phyloP scores from a whole-genome alignment of 1,140 invertebrate species.

The Marisa cornuarietis region DNA sequence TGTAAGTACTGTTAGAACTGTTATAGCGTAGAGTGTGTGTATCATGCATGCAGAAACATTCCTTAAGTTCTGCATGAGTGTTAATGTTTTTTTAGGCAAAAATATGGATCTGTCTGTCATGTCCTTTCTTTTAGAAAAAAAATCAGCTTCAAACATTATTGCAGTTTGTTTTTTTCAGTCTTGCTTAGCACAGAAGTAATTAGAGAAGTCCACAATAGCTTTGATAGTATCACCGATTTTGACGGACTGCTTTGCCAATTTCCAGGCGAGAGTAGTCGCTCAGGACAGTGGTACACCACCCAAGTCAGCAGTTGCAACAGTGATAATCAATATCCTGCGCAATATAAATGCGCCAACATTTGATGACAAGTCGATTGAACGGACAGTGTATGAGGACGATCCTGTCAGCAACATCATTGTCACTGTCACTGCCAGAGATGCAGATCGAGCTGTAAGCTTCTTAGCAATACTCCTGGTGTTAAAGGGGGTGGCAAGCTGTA shows the following conservation, averaged over 20 bases:
- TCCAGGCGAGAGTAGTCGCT: conserved; percentile 48
- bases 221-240: too few relatives aligned
- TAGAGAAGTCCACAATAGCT: not conserved
- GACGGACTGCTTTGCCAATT: too few relatives aligned
- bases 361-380: conserved; percentile 21
- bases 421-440: conserved; percentile 44
- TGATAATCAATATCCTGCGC: conserved; percentile 40
- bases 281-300: conserved; percentile 50
- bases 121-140: too few relatives aligned
- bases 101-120: too few relatives aligned
- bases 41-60: not conserved
- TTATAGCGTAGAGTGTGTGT: too few relatives aligned
- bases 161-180: not conserved
- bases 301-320: conserved; percentile 37
- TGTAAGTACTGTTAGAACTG: conserved; percentile 1
- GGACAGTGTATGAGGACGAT: conserved; percentile 43
- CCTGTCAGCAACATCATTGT: conserved; percentile 28
- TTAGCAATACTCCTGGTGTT: too few relatives aligned
- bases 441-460: conserved; percentile 48
- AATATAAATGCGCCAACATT: conserved; percentile 42
- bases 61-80: too few relatives aligned
- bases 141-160: too few relatives aligned
- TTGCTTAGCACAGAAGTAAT: not conserved
- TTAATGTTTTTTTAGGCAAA: too few relatives aligned
- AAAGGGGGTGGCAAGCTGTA: too few relatives aligned